Base-by-base conservation (phyloP, 2,888 invertebrate species). In the Spilosoma lubricipeda region DNA sequence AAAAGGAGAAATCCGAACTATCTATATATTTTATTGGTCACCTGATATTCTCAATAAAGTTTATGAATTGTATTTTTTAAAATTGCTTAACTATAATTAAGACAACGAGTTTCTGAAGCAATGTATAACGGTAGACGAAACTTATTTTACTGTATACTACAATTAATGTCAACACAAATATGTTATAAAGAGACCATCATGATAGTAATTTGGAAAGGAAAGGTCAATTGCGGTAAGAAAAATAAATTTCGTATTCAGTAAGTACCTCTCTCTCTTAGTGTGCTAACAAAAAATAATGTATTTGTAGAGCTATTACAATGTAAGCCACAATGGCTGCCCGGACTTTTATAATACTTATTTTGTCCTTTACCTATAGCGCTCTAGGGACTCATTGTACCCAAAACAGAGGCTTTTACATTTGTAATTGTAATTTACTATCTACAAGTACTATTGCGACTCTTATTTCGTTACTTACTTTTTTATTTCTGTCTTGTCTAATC, bases 351-450 rank as follows among this genome's bases (percentile, higher is more conserved):
- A 33, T 70, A 63, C 65, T 65, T 73, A 65, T 48, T 67, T 72
- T 48, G n/a, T 67, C 63, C 42, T 67, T 72, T 59, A 30, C 30
- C 27, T 73, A 74, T 48, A 18, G 66, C 59, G 9, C 74, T 70
- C 42, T 59, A 30, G 74, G 70, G 70, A 74, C 30, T 45, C 45
- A 67, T 70, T 74, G 23, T 27, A 59, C 23, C 30, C 67, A 67
- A 70, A 74, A 72, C n/a, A 42, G 52, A 66, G 27, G 42, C 70
- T 67, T 70, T 67, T 74, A 66, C 56, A 59, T 45, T 67, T 65
- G 42, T 67, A 33, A 71, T 66, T 65, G 48, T 65, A n/a, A 71
- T 71, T 66, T 63, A 30, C 63, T 63, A 30, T 63, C 63, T 63
- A 18, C 30, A 15, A 23, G 52, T 56, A 3, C 3, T 56, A n/a